A percentile compares a stretch with the other conserved stretches of the same genome.
Evolutionary conservation across 2,113 vertebrate species (phyloP).

Genomic region (Polypterus bichir): DNA sequence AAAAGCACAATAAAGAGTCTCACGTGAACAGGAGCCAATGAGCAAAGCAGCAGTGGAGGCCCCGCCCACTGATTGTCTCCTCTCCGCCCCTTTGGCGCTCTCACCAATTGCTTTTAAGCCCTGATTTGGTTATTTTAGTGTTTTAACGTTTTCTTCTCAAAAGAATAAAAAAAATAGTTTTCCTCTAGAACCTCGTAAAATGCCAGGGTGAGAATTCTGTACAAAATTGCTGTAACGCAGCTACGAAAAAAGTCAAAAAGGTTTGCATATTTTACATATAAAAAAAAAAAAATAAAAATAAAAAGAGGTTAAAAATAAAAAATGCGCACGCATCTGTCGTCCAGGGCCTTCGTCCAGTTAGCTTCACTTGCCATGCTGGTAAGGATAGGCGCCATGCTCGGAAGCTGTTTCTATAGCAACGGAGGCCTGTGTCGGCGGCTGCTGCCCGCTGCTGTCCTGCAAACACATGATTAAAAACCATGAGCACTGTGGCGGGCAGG

Average conservation of each 20-base stretch:
- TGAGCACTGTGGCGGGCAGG: neutral
- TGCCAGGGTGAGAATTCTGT: too few relatives aligned
- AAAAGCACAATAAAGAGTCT: constrained; percentile 12
- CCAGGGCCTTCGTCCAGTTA: constrained; percentile 1
- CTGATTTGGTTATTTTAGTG: constrained; percentile 27
- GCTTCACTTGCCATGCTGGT: constrained; percentile 78
- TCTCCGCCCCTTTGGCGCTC: constrained; percentile 30
- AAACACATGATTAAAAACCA: constrained; percentile 13
- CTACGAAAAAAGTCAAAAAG: too few relatives aligned
- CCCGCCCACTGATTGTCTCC: constrained; percentile 18
- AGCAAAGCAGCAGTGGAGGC: neutral
- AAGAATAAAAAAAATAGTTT: constrained; percentile 29
- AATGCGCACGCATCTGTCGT: too few relatives aligned
- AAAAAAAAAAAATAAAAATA: too few relatives aligned
- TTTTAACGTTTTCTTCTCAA: constrained; percentile 23
- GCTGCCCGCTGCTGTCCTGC: constrained; percentile 72
- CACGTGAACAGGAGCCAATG: constrained; percentile 19
- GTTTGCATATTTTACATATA: too few relatives aligned
- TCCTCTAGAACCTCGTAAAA: too few relatives aligned
- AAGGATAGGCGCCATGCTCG: constrained; percentile 71
- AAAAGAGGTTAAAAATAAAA: too few relatives aligned
- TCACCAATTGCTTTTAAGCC: constrained; percentile 42
- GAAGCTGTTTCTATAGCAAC: constrained; percentile 69
- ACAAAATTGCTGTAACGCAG: too few relatives aligned
- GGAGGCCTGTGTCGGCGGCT: constrained; percentile 36